Evolutionary conservation across 2,113 vertebrate genomes (phyloP).

Genomic region (Zosterops lateralis): DNA sequence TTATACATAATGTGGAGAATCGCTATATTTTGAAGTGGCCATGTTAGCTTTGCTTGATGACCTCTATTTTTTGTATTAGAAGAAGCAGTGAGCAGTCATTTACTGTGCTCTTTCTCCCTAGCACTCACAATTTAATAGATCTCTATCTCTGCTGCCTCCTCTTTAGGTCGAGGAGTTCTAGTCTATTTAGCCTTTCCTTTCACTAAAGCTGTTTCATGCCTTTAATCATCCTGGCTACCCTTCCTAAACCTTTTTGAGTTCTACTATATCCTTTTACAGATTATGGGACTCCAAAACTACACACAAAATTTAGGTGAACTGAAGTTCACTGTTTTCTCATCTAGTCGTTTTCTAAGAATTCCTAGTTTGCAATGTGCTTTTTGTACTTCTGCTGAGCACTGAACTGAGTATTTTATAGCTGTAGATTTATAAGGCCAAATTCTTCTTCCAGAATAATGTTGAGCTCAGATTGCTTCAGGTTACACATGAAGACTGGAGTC

Average conservation of each 20-base stretch:
- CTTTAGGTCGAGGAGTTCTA: background rate
- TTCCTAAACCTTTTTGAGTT: background rate
- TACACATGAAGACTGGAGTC: background rate
- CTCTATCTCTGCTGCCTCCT: background rate
- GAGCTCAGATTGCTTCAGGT: background rate
- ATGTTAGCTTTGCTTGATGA: background rate
- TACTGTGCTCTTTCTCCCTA: background rate
- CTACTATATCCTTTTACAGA: background rate
- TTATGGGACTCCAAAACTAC: background rate
- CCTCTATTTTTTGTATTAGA: background rate
- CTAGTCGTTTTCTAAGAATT: background rate
- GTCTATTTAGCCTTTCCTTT: background rate
- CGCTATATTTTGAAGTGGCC: background rate
- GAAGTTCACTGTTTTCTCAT: background rate
- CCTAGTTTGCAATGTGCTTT: background rate
- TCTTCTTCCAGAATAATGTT: background rate
- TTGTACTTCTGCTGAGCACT: background rate
- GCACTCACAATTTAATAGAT: slow-evolving; percentile 9
- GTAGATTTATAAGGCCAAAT: background rate
- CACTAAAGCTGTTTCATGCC: background rate
- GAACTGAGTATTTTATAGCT: background rate
- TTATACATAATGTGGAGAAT: background rate
- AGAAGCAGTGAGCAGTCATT: background rate
- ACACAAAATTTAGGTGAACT: background rate
- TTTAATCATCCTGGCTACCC: background rate